Evolutionary conservation across 2,113 vertebrate genomes (phyloP).

Genomic region (Pavo muticus): DNA sequence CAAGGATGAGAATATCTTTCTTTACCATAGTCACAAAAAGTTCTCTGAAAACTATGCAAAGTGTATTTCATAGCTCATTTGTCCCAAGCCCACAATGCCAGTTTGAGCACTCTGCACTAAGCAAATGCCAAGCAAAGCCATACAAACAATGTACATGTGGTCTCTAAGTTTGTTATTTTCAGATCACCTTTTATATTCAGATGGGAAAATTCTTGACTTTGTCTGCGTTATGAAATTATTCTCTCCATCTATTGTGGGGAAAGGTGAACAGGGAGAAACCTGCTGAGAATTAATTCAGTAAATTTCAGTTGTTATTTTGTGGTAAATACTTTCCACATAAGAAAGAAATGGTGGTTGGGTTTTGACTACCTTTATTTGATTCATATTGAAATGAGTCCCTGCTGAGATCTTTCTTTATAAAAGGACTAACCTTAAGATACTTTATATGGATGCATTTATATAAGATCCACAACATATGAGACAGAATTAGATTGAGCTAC

Average conservation of each 20-base stretch:
- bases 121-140: neutral
- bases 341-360: neutral
- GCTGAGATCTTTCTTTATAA: neutral
- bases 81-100: neutral
- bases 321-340: fast-evolving
- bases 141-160: neutral
- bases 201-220: neutral
- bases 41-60: neutral
- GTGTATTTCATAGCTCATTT: neutral
- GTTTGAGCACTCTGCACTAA: neutral
- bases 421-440: neutral
- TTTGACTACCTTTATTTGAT: neutral
- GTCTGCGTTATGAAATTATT: neutral
- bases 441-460: neutral
- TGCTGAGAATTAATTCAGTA: neutral
- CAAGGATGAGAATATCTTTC: neutral
- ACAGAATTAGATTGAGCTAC: neutral
- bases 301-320: neutral
- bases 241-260: neutral
- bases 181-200: neutral
- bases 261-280: neutral
- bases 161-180: neutral
- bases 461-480: neutral
- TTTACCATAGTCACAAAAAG: neutral
- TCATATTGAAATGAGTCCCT: neutral